Conservation (phyloP, 2,888 invertebrate species). For the Gasteruption jaculator region DNA sequence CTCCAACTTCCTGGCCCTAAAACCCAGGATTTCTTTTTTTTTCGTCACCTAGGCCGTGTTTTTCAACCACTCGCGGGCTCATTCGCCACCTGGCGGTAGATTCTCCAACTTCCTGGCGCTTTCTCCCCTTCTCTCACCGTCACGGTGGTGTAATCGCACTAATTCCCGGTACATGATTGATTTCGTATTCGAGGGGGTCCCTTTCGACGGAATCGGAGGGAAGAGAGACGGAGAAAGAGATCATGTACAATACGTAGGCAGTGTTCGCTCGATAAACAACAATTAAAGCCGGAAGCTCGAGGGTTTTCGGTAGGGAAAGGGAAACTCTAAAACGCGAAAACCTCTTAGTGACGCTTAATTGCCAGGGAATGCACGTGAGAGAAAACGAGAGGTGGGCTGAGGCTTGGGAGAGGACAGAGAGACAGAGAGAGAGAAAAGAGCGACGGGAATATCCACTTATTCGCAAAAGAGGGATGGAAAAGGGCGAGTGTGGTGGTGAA, state of each 20-base stretch:
- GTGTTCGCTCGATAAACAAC: slow-evolving; percentile 38
- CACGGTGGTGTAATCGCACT: too few species aligned
- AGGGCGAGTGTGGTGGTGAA: slow-evolving; percentile 23
- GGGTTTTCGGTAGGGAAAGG: slow-evolving; percentile 17
- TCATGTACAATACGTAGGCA: too few species aligned
- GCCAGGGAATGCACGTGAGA: slow-evolving; percentile 24
- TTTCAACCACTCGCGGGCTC: too few species aligned
- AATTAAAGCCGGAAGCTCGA: slow-evolving; percentile 33
- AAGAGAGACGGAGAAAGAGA: not conserved
- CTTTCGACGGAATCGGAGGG: not conserved
- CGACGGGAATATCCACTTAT: slow-evolving; percentile 14
- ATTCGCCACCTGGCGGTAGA: too few species aligned
- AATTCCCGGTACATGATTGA: too few species aligned
- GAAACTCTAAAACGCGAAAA: slow-evolving; percentile 30
- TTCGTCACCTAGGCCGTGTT: too few species aligned
- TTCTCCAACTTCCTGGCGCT: too few species aligned
- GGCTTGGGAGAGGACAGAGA: slow-evolving; percentile 5
- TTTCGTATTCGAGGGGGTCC: too few species aligned
- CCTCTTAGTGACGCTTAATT: slow-evolving; percentile 39
- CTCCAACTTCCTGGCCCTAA: too few species aligned
- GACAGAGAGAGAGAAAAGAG: slow-evolving; percentile 12
- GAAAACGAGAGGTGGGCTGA: slow-evolving; percentile 18
- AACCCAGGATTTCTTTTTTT: too few species aligned
- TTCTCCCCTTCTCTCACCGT: too few species aligned
- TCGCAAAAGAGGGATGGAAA: slow-evolving; percentile 15